Conservation (phyloP, 2,888 invertebrate genomes). For the Crioceris asparagi region DNA sequence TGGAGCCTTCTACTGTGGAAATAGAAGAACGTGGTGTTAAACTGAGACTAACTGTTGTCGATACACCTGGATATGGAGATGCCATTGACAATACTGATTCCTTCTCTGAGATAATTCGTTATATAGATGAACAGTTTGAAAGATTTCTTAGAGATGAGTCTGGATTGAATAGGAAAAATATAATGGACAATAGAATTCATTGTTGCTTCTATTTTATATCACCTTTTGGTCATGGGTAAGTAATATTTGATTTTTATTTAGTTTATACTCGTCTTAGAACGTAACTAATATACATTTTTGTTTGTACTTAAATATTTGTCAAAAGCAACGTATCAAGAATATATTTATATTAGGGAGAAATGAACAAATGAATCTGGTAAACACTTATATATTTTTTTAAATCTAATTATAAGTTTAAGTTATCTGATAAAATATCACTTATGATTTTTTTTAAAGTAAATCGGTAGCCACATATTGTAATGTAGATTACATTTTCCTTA, state of each 20-base stretch:
- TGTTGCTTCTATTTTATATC: slow-evolving; percentile 98
- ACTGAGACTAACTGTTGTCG: slow-evolving; percentile 83
- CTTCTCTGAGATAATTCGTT: slow-evolving; percentile 88
- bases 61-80: slow-evolving; percentile 94
- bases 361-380: no score
- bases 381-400: no score
- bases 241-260: background rate
- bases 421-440: no score
- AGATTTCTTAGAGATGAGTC: slow-evolving; percentile 85
- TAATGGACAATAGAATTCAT: slow-evolving; percentile 93
- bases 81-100: slow-evolving; percentile 91
- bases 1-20: slow-evolving; percentile 92
- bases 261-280: no score
- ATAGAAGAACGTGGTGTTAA: slow-evolving; percentile 95
- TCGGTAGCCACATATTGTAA: no score
- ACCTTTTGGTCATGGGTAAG: slow-evolving; percentile 91
- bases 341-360: no score
- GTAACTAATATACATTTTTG: no score
- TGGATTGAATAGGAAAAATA: slow-evolving; percentile 90
- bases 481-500: no score
- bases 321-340: no score
- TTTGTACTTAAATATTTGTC: no score
- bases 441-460: no score
- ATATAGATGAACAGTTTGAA: slow-evolving; percentile 96
- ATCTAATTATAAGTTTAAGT: no score